Evolutionary conservation across 2,113 vertebrate genomes (phyloP).

Genomic region (Pollimyrus isidori): DNA sequence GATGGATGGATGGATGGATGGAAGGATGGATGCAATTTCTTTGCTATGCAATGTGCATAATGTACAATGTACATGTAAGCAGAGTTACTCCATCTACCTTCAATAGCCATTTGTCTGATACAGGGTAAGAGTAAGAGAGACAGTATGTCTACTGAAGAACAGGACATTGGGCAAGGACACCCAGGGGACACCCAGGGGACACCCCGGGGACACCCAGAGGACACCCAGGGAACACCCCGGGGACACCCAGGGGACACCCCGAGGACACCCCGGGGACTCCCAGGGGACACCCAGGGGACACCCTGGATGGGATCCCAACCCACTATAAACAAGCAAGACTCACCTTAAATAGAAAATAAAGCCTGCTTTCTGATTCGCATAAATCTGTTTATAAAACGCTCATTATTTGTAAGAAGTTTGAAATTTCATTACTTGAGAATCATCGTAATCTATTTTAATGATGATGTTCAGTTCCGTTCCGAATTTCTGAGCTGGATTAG

Average conservation of each 20-base stretch:
- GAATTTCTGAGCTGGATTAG: neutral
- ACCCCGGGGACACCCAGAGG: no score
- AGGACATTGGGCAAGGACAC: neutral
- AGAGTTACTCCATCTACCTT: neutral
- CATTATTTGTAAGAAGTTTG: neutral
- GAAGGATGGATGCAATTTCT: neutral
- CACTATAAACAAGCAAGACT: neutral
- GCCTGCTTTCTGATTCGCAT: neutral
- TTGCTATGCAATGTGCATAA: neutral
- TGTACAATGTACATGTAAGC: neutral
- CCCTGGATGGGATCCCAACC: neutral
- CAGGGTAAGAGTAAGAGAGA: neutral
- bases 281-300: neutral
- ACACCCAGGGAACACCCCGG: no score
- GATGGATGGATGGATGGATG: neutral
- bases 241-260: no score
- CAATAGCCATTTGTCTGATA: neutral
- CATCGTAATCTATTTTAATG: neutral
- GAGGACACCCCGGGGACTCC: no score
- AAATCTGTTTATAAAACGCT: neutral
- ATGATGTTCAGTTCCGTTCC: neutral
- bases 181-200: neutral
- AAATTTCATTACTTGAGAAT: neutral
- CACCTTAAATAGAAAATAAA: neutral
- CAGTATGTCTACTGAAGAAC: neutral